Evolutionary conservation across 2,113 vertebrate genomes (phyloP), one percentile per base, ranked within the genome.

Genomic region (Epinephelus fuscoguttatus): DNA sequence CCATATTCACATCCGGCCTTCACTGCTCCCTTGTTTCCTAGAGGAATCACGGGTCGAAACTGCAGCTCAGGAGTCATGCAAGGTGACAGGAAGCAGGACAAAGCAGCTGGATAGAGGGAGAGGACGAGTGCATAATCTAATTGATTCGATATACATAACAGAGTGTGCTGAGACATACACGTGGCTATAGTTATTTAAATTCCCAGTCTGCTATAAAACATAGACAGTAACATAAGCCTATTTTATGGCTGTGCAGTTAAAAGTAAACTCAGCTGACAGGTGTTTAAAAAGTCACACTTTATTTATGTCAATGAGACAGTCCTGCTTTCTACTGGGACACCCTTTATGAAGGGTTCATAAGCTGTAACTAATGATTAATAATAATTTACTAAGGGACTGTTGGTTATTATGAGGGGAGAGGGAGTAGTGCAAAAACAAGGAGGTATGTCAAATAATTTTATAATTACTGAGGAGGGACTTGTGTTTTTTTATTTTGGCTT

Each of bases 21-120:
- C 52, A 6, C 1, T 82, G 81, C 81, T 40, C 13, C 88, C 91
- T 90, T 50, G 81, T 71, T 60, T 77, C 88, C 88, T 87, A 6
- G 17, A 79, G 75, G 82, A 81, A 19, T 59, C 79, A 45, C 49
- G 25, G 69, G 33, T 68, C 6, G 21, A 30, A 13, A 9, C 75
- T 49, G 78, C 81, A 76, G 75, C 78, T 56, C 45, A 33, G 87
- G 86, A 90, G 81, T 84, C 88, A 70, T 71, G 63, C 80, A 74
- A 85, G 89, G 89, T 91, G 91, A 85, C 83, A 59, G 62, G 75
- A 55, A 64, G 74, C 69, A 56, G 74, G 53, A 15, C 27, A 13
- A 19, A 69, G 64, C 47, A 71, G 64, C 68, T 70, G 66, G 66
- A 49, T 59, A 11, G 18, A 19, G 18, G 30, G 55, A 9, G 49